Percentiles rank a stretch among this genome's conserved stretches.
These are phyloP conservation scores for Deilephila porcellus DNA, from an alignment of 2,888 invertebrate genomes.

Conservation along the genomic window DNA sequence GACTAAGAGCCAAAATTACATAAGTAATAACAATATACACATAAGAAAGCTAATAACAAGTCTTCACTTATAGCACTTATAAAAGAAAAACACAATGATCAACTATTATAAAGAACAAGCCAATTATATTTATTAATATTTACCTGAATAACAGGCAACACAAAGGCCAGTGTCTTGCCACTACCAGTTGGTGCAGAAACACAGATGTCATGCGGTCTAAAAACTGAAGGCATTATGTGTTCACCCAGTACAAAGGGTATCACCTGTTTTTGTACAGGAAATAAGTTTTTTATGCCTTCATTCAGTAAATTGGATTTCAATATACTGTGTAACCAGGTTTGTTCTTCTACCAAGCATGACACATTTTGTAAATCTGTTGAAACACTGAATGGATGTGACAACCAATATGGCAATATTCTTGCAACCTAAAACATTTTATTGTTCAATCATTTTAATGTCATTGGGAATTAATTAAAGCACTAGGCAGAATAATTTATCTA, in stretches of 20 bases:
- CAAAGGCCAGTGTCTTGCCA: slow-evolving; percentile 98
- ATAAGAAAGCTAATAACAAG: too few relatives aligned
- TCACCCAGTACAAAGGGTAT: slow-evolving; percentile 90
- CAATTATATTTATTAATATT: slow-evolving; percentile 1
- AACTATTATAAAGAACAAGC: background rate
- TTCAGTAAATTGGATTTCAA: slow-evolving; percentile 86
- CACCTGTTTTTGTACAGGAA: slow-evolving; percentile 93
- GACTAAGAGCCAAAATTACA: too few relatives aligned
- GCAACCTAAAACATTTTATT: slow-evolving; percentile 83
- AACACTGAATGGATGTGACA: slow-evolving; percentile 91
- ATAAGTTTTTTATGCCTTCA: slow-evolving; percentile 90
- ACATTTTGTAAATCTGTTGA: slow-evolving; percentile 88
- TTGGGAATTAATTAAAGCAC: too few relatives aligned
- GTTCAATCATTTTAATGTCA: background rate
- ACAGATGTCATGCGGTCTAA: slow-evolving; percentile 95
- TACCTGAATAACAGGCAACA: slow-evolving; percentile 94
- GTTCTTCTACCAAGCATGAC: slow-evolving; percentile 80
- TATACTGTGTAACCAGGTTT: slow-evolving; percentile 86
- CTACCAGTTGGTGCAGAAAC: slow-evolving; percentile 99
- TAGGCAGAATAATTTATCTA: too few relatives aligned
- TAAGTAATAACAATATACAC: too few relatives aligned
- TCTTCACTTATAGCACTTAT: background rate
- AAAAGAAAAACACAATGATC: background rate
- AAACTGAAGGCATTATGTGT: slow-evolving; percentile 83
- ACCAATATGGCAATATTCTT: slow-evolving; percentile 94